These are phyloP conservation scores for Cyprinella venusta DNA, from an alignment of 2,797 vertebrate genomes.

Conservation along the genomic window DNA sequence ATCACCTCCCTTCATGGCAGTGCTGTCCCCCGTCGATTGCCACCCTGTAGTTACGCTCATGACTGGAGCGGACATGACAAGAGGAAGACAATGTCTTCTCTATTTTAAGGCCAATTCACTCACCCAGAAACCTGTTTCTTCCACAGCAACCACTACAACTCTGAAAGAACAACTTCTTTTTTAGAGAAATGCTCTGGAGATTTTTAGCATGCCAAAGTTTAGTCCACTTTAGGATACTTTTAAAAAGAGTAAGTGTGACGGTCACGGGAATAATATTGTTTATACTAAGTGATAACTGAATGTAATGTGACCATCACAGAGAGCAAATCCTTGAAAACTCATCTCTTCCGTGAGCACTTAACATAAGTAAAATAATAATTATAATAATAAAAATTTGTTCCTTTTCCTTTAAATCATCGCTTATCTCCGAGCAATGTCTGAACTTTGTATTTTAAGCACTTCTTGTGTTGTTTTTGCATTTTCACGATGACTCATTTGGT, in stretches of 20 bases:
- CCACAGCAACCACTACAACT: background rate
- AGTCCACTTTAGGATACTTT: background rate
- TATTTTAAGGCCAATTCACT: background rate
- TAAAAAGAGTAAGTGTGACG: background rate
- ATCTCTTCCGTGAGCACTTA: too few relatives aligned
- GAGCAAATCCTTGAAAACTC: too few relatives aligned
- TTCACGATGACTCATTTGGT: too few relatives aligned
- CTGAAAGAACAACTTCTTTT: background rate
- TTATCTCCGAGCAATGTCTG: too few relatives aligned
- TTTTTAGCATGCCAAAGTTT: background rate
- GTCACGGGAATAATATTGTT: background rate
- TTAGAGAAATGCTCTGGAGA: background rate
- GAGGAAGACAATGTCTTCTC: constrained; percentile 4
- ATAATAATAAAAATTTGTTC: too few relatives aligned
- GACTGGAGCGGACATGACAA: background rate
- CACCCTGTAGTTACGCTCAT: background rate
- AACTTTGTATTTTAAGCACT: too few relatives aligned
- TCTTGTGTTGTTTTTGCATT: too few relatives aligned
- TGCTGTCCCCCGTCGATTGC: background rate
- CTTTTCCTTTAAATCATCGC: too few relatives aligned
- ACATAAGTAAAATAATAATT: too few relatives aligned
- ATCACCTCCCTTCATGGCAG: background rate
- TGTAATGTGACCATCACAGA: background rate
- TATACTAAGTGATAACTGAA: background rate
- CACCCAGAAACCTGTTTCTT: constrained; percentile 2